Percentiles rank a stretch among this genome's conserved stretches.
phyloP scores from a whole-genome alignment of 2,797 vertebrate species.

The Otolemur crassicaudatus region DNA sequence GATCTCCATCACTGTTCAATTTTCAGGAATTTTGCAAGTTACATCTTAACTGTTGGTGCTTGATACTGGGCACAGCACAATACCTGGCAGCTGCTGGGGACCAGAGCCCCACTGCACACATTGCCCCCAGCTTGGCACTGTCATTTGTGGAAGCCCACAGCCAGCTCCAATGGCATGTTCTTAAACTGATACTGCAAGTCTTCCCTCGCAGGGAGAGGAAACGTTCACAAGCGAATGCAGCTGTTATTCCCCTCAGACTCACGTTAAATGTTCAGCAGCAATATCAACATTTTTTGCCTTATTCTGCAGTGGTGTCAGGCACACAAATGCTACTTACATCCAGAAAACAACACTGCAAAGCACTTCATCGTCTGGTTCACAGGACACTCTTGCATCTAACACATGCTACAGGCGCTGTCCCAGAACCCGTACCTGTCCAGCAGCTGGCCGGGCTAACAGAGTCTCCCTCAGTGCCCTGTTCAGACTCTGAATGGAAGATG shows the following conservation, averaged over 20 bases:
- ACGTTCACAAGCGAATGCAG: background rate
- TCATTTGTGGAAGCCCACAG: background rate
- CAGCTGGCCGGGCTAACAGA: slow-evolving; percentile 85
- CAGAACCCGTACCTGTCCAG: slow-evolving; percentile 74
- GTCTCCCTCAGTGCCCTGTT: slow-evolving; percentile 88
- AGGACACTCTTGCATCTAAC: background rate
- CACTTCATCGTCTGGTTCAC: background rate
- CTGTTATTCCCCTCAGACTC: background rate
- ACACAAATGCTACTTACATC: background rate
- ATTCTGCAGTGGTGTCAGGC: background rate
- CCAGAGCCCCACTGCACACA: background rate
- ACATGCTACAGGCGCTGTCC: background rate
- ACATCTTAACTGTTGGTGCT: background rate
- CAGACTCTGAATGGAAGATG: slow-evolving; percentile 90
- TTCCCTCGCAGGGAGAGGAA: background rate
- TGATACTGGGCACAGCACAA: background rate
- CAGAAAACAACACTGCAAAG: slow-evolving; percentile 29
- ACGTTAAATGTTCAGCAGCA: background rate
- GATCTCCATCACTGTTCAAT: background rate
- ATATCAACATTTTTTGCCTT: background rate
- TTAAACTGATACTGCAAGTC: background rate
- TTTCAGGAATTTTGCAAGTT: slow-evolving; percentile 6
- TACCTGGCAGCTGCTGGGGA: background rate
- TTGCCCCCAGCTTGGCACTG: background rate
- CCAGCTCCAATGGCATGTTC: background rate